These are phyloP conservation scores for Merops nubicus DNA, from an alignment of 2,113 vertebrate species.

Conservation along the genomic window DNA sequence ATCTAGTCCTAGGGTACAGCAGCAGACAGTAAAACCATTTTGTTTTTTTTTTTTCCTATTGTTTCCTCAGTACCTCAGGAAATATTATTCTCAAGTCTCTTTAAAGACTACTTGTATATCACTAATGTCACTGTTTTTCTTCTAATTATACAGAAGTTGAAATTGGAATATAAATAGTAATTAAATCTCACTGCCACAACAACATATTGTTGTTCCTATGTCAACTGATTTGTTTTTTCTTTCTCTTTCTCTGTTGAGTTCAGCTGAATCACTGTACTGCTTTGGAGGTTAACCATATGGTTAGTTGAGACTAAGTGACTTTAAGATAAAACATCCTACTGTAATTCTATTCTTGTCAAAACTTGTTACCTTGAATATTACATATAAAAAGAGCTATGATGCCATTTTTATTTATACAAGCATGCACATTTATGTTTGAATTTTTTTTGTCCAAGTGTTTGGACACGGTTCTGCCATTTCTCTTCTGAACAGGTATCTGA, in stretches of 20 bases:
- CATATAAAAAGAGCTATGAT: not conserved
- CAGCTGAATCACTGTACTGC: not conserved
- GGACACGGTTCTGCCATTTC: not conserved
- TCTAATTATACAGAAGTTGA: not conserved
- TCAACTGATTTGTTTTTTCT: not conserved
- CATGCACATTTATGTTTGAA: not conserved
- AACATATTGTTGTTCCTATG: not conserved
- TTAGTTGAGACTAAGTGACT: not conserved
- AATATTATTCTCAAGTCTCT: not conserved
- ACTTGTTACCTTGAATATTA: not conserved
- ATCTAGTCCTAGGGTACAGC: not conserved
- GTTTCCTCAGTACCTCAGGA: not conserved
- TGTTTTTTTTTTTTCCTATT: not conserved
- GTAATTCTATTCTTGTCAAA: not conserved
- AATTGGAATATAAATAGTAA: not conserved
- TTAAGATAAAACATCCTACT: not conserved
- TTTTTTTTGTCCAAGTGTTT: not conserved
- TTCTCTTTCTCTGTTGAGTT: not conserved
- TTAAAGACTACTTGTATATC: not conserved
- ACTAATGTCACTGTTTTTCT: not conserved
- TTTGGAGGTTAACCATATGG: not conserved
- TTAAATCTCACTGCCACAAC: not conserved
- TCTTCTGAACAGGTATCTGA: not conserved
- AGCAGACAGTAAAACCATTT: not conserved
- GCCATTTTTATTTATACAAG: not conserved